Conservation (phyloP, 2,888 invertebrate genomes). For the Scaptodrosophila latifasciaeformis region DNA sequence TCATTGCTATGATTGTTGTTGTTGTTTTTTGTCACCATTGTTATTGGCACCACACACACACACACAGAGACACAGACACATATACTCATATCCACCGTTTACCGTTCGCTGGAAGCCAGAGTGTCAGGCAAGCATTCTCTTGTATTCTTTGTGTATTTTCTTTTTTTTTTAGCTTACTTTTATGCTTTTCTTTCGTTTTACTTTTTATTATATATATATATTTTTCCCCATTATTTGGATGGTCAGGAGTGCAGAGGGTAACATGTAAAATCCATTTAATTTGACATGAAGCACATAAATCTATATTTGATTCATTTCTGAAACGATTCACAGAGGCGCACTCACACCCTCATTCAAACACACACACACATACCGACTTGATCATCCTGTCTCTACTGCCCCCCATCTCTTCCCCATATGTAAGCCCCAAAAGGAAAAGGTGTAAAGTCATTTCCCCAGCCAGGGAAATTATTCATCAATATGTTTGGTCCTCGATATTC, state of each 20-base stretch:
- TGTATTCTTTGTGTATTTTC: too few relatives aligned
- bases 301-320: conserved; percentile 64
- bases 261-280: conserved; percentile 68
- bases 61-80: too few relatives aligned
- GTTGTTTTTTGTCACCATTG: conserved; percentile 33
- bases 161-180: too few relatives aligned
- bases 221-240: too few relatives aligned
- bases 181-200: too few relatives aligned
- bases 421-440: conserved; percentile 30
- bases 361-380: conserved; percentile 4
- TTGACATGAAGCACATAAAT: conserved; percentile 63
- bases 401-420: too few relatives aligned
- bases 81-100: too few relatives aligned
- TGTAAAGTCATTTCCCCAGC: conserved; percentile 49
- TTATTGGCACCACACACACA: conserved; percentile 18
- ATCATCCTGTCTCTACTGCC: background rate
- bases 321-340: too few relatives aligned
- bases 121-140: too few relatives aligned
- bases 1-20: conserved; percentile 38
- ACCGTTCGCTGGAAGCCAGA: too few relatives aligned
- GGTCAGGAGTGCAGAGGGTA: conserved; percentile 10
- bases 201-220: too few relatives aligned
- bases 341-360: conserved; percentile 1
- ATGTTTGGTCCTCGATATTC: too few relatives aligned
- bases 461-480: conserved; percentile 9